A percentile compares a stretch with the other conserved stretches of the same genome.
Evolutionary conservation across 2,797 vertebrate species (phyloP).

Genomic region (Ptychadena robeensis): DNA sequence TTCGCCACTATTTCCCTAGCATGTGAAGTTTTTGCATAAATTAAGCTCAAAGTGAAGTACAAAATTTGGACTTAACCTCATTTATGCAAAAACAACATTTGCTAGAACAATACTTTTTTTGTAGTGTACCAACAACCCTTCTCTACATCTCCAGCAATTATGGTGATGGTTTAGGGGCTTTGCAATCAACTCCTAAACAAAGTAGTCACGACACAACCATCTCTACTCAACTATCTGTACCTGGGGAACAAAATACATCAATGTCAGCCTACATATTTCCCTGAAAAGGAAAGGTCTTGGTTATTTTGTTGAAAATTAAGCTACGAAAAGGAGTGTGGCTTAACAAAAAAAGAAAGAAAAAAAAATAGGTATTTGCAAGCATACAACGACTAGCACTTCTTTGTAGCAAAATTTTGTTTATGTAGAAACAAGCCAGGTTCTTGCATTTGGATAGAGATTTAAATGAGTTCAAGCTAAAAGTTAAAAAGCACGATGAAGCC

Average conservation of each 20-base stretch:
- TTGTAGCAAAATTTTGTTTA: conserved; percentile 88
- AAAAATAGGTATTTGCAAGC: conserved; percentile 68
- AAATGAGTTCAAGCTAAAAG: conserved; percentile 87
- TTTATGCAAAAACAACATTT: too few species aligned
- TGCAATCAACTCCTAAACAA: too few species aligned
- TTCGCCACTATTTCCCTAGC: too few species aligned
- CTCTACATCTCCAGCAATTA: too few species aligned
- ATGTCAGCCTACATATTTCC: neutral
- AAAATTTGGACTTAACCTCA: too few species aligned
- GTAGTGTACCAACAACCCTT: too few species aligned
- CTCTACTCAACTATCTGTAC: too few species aligned
- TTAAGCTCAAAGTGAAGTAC: too few species aligned
- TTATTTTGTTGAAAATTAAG: neutral
- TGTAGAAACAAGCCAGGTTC: conserved; percentile 89
- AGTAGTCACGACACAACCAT: neutral
- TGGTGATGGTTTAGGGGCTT: too few species aligned
- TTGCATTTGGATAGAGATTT: conserved; percentile 87
- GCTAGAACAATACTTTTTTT: too few species aligned
- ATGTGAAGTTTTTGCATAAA: too few species aligned
- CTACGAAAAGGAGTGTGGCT: neutral
- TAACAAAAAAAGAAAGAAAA: neutral
- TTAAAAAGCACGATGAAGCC: conserved; percentile 78
- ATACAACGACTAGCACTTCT: conserved; percentile 77
- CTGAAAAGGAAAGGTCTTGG: neutral
- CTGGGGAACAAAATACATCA: neutral